Percentiles rank a stretch among this genome's conserved stretches.
Evolutionary conservation across 2,797 vertebrate genomes (phyloP).

Genomic region (Threskiornis aethiopicus): DNA sequence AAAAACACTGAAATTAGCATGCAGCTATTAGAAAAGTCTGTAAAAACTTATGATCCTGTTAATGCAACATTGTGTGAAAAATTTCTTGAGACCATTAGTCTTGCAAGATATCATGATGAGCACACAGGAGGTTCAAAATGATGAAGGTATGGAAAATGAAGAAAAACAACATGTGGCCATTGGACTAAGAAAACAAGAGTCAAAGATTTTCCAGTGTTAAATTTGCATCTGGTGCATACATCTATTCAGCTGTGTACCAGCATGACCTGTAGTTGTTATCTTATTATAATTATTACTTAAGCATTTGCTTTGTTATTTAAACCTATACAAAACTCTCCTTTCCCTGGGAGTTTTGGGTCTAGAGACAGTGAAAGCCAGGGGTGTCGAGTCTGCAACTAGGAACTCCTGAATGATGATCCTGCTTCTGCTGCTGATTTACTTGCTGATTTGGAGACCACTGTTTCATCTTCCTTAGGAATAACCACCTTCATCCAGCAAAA

Average conservation of each 20-base stretch:
- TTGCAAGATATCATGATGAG: background rate
- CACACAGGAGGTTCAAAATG: background rate
- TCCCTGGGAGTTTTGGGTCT: background rate
- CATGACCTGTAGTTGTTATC: background rate
- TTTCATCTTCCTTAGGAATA: background rate
- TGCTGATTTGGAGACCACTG: background rate
- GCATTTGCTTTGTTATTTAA: background rate
- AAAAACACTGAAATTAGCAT: constrained; percentile 7
- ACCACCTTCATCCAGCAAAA: background rate
- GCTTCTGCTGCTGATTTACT: background rate
- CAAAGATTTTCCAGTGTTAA: background rate
- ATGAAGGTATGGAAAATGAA: background rate
- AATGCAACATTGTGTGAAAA: background rate
- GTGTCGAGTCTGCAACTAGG: background rate
- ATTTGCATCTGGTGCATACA: background rate
- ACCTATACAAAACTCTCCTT: background rate
- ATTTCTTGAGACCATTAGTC: background rate
- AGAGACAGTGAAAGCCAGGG: background rate
- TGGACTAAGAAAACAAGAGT: background rate
- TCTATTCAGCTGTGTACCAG: background rate
- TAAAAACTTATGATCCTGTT: background rate
- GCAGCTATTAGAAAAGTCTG: constrained; percentile 12
- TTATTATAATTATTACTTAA: background rate
- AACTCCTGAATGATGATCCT: background rate
- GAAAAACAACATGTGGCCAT: background rate